Conservation (phyloP, 92 coral and sea anemone species). For the Desmophyllum pertusum region DNA sequence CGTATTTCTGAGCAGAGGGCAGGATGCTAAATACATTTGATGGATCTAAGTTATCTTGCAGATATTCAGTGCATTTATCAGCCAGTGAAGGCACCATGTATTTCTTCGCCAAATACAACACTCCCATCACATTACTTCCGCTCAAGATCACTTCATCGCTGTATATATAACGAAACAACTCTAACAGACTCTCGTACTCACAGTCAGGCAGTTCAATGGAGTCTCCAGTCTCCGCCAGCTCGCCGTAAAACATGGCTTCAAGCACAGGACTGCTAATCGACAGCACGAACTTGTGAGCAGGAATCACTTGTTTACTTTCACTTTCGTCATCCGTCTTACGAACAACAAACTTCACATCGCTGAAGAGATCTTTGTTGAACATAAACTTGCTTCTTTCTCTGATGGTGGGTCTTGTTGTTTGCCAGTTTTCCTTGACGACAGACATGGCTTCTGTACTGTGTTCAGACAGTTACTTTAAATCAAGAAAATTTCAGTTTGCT, state of each 20-base stretch:
- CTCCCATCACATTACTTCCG: constrained; percentile 68
- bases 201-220: too few species aligned
- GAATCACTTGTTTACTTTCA: constrained; percentile 15
- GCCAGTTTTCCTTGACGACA: too few species aligned
- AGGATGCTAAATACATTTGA: too few species aligned
- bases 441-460: too few species aligned
- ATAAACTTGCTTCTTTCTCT: constrained; percentile 58
- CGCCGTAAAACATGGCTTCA: constrained; percentile 70
- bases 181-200: too few species aligned
- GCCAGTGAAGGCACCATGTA: constrained; percentile 63
- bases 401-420: constrained; percentile 58
- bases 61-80: constrained; percentile 60
- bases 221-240: constrained; percentile 50
- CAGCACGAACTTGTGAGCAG: constrained; percentile 31
- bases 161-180: too few species aligned
- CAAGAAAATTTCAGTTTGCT: too few species aligned
- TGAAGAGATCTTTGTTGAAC: constrained; percentile 55
- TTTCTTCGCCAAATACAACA: constrained; percentile 69
- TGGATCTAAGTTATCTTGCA: too few species aligned
- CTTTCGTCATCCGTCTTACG: constrained; percentile 6
- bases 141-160: constrained; percentile 65
- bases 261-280: constrained; percentile 59
- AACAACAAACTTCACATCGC: constrained; percentile 51
- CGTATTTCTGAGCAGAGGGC: too few species aligned
- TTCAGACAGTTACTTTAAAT: too few species aligned